Evolutionary conservation across 1,140 invertebrate species (phyloP), one percentile per base, ranked within the genome.

Genomic region (Andrena cerasifolii): DNA sequence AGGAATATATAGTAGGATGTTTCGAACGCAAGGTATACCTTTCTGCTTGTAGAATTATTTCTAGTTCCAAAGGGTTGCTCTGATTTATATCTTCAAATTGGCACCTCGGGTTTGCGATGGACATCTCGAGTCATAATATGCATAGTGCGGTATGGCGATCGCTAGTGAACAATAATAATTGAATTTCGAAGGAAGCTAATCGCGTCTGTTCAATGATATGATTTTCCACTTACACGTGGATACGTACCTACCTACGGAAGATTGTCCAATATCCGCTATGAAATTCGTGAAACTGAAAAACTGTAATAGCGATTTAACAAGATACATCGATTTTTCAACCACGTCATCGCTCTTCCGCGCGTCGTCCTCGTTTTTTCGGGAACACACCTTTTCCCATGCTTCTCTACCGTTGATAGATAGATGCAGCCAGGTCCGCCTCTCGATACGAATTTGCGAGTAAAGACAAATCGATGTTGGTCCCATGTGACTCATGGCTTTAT

Each of bases 341-440:
- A 12, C n/a, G 28, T 83, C 80, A 71, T 84, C 73, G 65, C 51
- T 83, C 80, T 83, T 70, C 68, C 40, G 51, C 33, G 49, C 61
- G 49, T 59, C 26, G 31, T 73, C 12, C 14, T 59, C 14, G 7
- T 16, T 67, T 63, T 68, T 43, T 56, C 51, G 14, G 33, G n/a
- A 21, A 5, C 21, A 79, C n/a, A 53, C 21, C 53, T 45, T 51
- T 49, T 70, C 67, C 43, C 66, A 54, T 62, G 53, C 36, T 83
- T 80, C 72, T 33, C 56, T 51, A 62, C 47, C 53, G 56, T 80
- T 87, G 86, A 87, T 86, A 87, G 80, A 88, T 88, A 84, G 86
- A 80, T 77, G 63, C 36, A 58, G 45, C 54, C 54, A 72, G 66
- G 72, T 78, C 75, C 66, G 53, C 75, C 58, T 75, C 31, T 65